Evolutionary conservation across 2,797 vertebrate species (phyloP).

Genomic region (Microctenopoma steveboyesi): DNA sequence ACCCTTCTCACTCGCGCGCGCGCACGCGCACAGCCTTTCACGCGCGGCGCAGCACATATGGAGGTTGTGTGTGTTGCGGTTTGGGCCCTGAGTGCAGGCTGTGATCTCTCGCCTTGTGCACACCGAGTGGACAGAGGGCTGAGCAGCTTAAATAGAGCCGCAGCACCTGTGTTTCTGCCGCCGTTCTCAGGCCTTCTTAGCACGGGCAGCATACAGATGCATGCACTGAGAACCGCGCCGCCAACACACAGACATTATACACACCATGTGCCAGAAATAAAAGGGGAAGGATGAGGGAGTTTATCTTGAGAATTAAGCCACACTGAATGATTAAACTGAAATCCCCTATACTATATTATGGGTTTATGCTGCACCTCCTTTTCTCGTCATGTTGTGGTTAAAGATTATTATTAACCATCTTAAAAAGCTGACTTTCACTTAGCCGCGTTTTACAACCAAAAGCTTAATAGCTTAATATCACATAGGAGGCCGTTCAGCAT

Average conservation of each 20-base stretch:
- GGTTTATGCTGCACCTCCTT: not conserved
- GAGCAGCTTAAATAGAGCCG: constrained; percentile 77
- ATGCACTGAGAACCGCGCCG: constrained; percentile 24
- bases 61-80: constrained; percentile 16
- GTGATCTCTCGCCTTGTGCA: constrained; percentile 81
- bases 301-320: constrained; percentile 21
- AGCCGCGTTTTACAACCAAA: not conserved
- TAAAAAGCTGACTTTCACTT: not conserved
- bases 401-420: constrained; percentile 7
- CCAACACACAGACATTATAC: constrained; percentile 15
- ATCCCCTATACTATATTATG: not conserved
- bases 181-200: constrained; percentile 77
- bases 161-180: constrained; percentile 81
- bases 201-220: constrained; percentile 50
- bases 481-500: not conserved
- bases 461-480: not conserved
- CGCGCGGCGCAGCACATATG: constrained; percentile 52
- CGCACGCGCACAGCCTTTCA: constrained; percentile 35
- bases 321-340: constrained; percentile 11
- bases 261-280: constrained; percentile 32
- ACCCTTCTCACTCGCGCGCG: not conserved
- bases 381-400: constrained; percentile 14
- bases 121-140: constrained; percentile 79
- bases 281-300: constrained; percentile 3
- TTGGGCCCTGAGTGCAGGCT: constrained; percentile 62